Base-by-base conservation (phyloP, 92 coral and sea anemone species). In the Pocillopora grandis region DNA sequence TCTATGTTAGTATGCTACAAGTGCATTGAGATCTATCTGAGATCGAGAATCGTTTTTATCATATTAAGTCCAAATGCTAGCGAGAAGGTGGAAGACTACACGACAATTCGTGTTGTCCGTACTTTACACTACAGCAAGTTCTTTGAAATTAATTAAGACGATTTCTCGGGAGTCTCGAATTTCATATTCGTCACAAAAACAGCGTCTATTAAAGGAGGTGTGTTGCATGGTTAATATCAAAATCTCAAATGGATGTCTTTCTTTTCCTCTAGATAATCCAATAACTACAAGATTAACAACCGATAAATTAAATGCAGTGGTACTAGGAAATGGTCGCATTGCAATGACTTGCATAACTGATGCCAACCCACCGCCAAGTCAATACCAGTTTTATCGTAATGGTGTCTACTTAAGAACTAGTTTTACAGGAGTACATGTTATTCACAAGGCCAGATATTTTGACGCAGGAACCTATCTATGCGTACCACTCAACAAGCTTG, bases 361-460 rank as follows among this genome's bases (percentile, higher is more conserved):
- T 37, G 93, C 95, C 20, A 87, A 89, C 67, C 98, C 98, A 4
- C 90, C 89, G 15, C 93, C 84, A 60, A 79, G 82, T 78, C 92
- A 85, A 73, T 90, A 84, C 78, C 86, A 78, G 69, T 86, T 94
- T 68, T 94, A 85, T 76, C 90, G 62, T 19, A 67, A 85, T n/a
- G 89, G 90, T 31, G 67, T 20, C 23, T 85, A 81, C 79, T 62
- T 94, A 13, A 72, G 75, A 33, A 89, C 85, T 2, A 82, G 79
- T 65, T 49, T 65, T 10, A 52, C 76, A 62, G 95, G 98, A 12
- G 72, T 61, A 14, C 75, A 89, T 65, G 73, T 42, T 18, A 92
- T 94, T 13, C 31, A 70, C 31, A 87, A 80, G 70, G 98, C 93
- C 13, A 88, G 77, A 31, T 57, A 66, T 23, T 78, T 87, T 58